Conservation (phyloP, 2,797 vertebrate genomes). For the Tympanoctomys barrerae region DNA sequence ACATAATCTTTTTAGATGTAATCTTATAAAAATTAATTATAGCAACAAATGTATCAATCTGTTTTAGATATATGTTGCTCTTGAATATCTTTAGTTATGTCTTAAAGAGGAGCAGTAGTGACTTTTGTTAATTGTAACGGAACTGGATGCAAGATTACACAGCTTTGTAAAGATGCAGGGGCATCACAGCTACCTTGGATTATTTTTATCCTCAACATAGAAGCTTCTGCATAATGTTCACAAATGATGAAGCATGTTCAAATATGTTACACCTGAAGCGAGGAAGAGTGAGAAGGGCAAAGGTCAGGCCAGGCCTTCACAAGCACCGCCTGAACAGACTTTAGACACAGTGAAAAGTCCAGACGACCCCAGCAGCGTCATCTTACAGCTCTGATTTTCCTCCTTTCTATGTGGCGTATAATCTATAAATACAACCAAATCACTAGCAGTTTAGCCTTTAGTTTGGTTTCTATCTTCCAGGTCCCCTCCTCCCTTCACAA, state of each 20-base stretch:
- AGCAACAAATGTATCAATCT: background rate
- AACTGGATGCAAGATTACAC: background rate
- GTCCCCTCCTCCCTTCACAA: slow-evolving; percentile 80
- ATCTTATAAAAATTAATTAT: slow-evolving; percentile 43
- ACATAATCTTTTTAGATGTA: background rate
- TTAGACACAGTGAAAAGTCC: slow-evolving; percentile 90
- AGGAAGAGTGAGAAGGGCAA: slow-evolving; percentile 91
- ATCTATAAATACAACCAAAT: slow-evolving; percentile 94
- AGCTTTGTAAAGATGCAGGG: background rate
- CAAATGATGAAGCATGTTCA: slow-evolving; percentile 81
- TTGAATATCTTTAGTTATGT: background rate
- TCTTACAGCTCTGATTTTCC: slow-evolving; percentile 91
- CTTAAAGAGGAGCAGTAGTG: background rate
- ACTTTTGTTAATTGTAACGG: slow-evolving; percentile 55
- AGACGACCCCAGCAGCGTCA: slow-evolving; percentile 92
- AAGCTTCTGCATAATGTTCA: slow-evolving; percentile 84
- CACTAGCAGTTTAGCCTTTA: slow-evolving; percentile 91
- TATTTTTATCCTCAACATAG: background rate
- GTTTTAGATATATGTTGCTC: slow-evolving; percentile 59
- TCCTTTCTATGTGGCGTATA: slow-evolving; percentile 88
- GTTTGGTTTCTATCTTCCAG: slow-evolving; percentile 86
- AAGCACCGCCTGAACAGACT: slow-evolving; percentile 91
- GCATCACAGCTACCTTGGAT: background rate
- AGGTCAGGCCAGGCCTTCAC: slow-evolving; percentile 90
- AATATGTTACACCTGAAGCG: slow-evolving; percentile 94